Conservation (phyloP, 2,888 invertebrate genomes). For the Tipula lateralis region DNA sequence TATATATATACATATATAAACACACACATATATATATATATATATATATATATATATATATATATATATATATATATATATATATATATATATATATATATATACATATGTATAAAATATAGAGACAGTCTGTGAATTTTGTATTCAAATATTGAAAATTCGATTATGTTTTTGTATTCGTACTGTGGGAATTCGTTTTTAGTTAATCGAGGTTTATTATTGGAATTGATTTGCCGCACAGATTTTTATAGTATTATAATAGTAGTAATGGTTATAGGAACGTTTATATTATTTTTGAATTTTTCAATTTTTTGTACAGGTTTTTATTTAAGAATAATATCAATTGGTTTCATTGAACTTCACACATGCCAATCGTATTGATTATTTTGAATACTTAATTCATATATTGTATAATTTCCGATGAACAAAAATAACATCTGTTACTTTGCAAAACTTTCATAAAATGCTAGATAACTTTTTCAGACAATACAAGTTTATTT, state of each 20-base stretch:
- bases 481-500: no score
- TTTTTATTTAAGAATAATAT: neutral
- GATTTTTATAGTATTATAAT: neutral
- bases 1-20: conserved; percentile 6
- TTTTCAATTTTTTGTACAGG: no score
- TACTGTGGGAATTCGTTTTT: conserved; percentile 3
- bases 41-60: neutral
- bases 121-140: neutral
- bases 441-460: no score
- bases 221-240: neutral
- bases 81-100: conserved; percentile 15
- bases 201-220: neutral
- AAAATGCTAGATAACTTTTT: no score
- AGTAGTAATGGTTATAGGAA: neutral
- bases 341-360: no score
- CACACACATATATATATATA: neutral
- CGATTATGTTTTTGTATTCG: neutral
- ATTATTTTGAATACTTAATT: no score
- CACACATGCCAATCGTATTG: neutral
- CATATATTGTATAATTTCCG: no score
- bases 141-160: neutral
- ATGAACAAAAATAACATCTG: no score
- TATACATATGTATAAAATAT: no score
- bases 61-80: conserved; percentile 7
- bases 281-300: neutral